phyloP scores from a whole-genome alignment of 2,888 invertebrate genomes.

The Sesia apiformis region DNA sequence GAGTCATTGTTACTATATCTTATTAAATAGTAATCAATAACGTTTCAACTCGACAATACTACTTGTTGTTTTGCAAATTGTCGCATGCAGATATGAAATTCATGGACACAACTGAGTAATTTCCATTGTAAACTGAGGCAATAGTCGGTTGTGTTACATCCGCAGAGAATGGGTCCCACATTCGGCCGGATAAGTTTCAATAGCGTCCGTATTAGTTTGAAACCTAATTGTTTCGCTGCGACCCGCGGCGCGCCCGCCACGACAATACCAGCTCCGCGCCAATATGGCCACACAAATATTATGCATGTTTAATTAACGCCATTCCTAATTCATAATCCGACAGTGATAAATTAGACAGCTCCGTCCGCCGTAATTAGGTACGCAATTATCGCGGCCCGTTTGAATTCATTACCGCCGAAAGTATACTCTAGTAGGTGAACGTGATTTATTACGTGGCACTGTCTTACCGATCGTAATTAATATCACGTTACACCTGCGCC shows the following conservation, averaged over 20 bases:
- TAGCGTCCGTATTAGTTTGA: slow-evolving; percentile 37
- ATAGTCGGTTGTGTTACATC: slow-evolving; percentile 20
- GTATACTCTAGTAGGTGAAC: slow-evolving; percentile 39
- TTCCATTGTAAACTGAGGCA: slow-evolving; percentile 18
- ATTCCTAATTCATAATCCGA: slow-evolving; percentile 71
- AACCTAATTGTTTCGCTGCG: slow-evolving; percentile 44
- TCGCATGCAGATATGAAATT: too few relatives aligned
- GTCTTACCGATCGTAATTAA: slow-evolving; percentile 60
- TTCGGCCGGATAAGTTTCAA: slow-evolving; percentile 26
- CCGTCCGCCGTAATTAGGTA: slow-evolving; percentile 66
- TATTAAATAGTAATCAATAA: too few relatives aligned
- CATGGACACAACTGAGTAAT: slow-evolving; percentile 19
- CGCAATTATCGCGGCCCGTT: slow-evolving; percentile 69
- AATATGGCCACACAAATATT: slow-evolving; percentile 52
- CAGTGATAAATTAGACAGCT: slow-evolving; percentile 67
- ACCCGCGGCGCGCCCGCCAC: slow-evolving; percentile 13
- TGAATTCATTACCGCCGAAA: slow-evolving; percentile 68
- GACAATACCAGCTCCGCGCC: slow-evolving; percentile 16
- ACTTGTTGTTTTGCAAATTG: too few relatives aligned
- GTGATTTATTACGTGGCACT: slow-evolving; percentile 60
- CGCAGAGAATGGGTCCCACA: slow-evolving; percentile 26
- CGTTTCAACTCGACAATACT: too few relatives aligned
- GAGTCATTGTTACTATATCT: too few relatives aligned
- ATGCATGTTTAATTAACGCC: slow-evolving; percentile 69
- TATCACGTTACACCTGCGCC: slow-evolving; percentile 49